Evolutionary conservation across 1,140 invertebrate genomes (phyloP).

Genomic region (Periplaneta americana): DNA sequence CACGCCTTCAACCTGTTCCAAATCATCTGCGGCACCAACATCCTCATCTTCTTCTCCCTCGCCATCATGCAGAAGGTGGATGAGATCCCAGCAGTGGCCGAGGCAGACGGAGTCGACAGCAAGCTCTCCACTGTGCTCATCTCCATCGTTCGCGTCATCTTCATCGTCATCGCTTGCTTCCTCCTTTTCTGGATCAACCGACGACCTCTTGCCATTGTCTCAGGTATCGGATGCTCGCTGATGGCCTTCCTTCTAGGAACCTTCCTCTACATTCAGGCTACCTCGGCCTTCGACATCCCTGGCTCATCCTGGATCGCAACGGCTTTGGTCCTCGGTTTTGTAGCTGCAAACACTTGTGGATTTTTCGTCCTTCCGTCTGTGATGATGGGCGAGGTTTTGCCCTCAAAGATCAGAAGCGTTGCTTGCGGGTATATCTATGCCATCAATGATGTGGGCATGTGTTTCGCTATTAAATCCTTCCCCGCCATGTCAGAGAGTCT

Average conservation of each 20-base stretch:
- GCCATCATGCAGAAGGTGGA: conserved; percentile 56
- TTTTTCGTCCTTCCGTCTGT: background rate
- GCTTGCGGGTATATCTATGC: background rate
- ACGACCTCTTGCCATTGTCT: background rate
- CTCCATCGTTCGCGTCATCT: background rate
- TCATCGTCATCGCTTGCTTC: background rate
- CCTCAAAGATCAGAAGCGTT: background rate
- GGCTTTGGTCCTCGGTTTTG: background rate
- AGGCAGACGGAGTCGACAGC: conserved; percentile 34
- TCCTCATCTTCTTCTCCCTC: conserved; percentile 68
- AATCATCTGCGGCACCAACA: conserved; percentile 62
- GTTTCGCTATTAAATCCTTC: conserved; percentile 37
- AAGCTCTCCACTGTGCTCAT: background rate
- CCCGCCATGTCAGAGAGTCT: conserved; percentile 50
- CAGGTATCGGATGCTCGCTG: background rate
- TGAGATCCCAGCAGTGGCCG: conserved; percentile 19
- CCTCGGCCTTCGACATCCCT: too few species aligned
- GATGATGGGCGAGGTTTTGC: background rate
- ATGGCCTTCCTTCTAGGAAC: background rate
- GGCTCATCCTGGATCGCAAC: background rate
- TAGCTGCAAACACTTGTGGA: background rate
- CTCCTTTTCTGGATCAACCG: background rate
- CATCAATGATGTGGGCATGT: background rate
- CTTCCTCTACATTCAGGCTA: background rate
- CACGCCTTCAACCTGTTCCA: conserved; percentile 64